Base-by-base conservation (phyloP, 30 jellyfish, hydroid and myxozoan genomes). In the Chironex yamaguchii region DNA sequence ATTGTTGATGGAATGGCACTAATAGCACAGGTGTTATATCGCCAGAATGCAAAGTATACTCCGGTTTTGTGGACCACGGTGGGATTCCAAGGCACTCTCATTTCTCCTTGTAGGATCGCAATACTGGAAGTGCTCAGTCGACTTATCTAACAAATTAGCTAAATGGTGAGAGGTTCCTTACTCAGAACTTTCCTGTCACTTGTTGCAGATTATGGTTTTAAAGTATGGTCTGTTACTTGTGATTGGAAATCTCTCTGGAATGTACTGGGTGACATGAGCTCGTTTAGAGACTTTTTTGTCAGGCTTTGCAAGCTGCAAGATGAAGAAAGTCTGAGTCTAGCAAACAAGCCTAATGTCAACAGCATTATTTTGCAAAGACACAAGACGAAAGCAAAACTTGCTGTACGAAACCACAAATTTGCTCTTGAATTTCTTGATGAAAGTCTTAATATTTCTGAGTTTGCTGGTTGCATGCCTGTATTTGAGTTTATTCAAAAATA, bases 321-420 rank as follows among this genome's bases (percentile, higher is more conserved):
- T 6, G 62, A 35, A 27, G 94, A 81, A 54, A 85, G 97, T 13
- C 31, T 81, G 33, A 52, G 32, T 48, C 67, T 77, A 17, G 79
- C 53, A 6, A 74, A 77, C 53, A 87, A 77, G 58, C 26, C 78
- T 9, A 4, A 20, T 1, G 11, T 32, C 12, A 48, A 71, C 33
- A 70, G 69, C 64, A 28, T 76, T 2, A 27, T 76, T 28, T 77
- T n/a, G 52, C 79, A 84, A 48, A 76, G 53, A 62, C 74, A 87
- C 64, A 87, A 76, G 35, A 87, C 78, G 86, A 87, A 87, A 4
- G 96, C 78, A 1, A 25, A 51, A 2, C 24, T 77, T 4, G 90
- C 90, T 0, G 94, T 83, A 3, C 90, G 71, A 49, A 53, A 89
- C 0, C 48, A 36, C 29, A 72, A 72, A 3, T 2, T 25, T 72